Base-by-base conservation (phyloP, 2,113 vertebrate species). In the Callocephalon fimbriatum region DNA sequence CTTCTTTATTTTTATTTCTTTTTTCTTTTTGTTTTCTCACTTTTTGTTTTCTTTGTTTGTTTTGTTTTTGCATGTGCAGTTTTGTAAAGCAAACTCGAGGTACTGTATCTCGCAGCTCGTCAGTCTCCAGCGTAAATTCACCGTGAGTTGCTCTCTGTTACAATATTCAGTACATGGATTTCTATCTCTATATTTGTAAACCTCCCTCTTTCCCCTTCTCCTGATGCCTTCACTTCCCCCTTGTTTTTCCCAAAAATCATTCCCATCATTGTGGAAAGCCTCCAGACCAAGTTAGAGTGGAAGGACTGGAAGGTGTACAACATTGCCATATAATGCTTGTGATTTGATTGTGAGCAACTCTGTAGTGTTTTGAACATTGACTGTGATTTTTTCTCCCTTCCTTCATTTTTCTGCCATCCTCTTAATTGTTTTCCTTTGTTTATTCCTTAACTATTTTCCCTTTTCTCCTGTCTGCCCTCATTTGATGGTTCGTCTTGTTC, bases 81-180 rank as follows among this genome's bases (percentile, higher is more conserved):
- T 99, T 99, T 99, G 99, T 99, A 99, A 99, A 98, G 99, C 99
- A 99, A 98, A 98, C 99, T 98, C 99, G 98, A 98, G 98, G 98
- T 99, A 97, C 98, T 98, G 98, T 99, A 96, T 99, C 99, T 98
- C 98, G 98, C 99, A 99, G 99, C 99, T 99, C 98, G 97, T 99
- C 99, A 98, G 98, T 99, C 99, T 99, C 98, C 99, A 99, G 99
- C 99, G 98, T 99, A 98, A 99, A 98, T 98, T 99, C 99, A 99
- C 99, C 99, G 99, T 99, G 99, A 99, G 99, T 98, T 96, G 98
- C 98, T 98, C 98, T 98, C 98, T 98, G 98, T 98, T 99, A 98
- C 81, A 19, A 97, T 98, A 89, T 97, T 97, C 97, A 95, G 59
- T 96, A 86, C 53, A 90, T 97, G 97, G 95, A 98, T 97, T 56